Evolutionary conservation across 2,797 vertebrate species (phyloP).

Genomic region (Botia kubotai): DNA sequence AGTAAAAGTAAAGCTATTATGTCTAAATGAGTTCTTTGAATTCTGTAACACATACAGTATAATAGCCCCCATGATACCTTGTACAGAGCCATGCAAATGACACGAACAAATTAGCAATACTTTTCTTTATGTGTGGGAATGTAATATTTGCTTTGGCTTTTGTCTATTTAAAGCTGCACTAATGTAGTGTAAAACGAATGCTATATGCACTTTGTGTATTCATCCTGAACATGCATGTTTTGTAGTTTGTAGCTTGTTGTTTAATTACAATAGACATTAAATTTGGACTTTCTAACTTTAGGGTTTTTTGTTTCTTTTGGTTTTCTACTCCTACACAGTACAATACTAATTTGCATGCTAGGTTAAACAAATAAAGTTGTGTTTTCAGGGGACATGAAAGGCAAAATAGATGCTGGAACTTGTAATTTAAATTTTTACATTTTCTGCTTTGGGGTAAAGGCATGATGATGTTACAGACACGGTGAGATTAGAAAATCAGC

Average conservation of each 20-base stretch:
- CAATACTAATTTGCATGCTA: constrained; percentile 10
- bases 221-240: neutral
- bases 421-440: neutral
- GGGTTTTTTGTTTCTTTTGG: neutral
- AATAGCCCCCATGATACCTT: constrained; percentile 50
- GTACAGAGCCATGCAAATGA: constrained; percentile 11
- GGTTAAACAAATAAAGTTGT: neutral
- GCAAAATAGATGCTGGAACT: neutral
- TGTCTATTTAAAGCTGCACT: neutral
- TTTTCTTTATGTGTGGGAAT: neutral
- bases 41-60: constrained; percentile 21
- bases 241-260: neutral
- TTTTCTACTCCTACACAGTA: neutral
- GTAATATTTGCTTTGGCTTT: neutral
- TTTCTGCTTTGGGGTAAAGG: neutral
- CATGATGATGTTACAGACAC: neutral
- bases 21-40: neutral
- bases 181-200: neutral
- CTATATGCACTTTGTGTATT: neutral
- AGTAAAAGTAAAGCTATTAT: neutral
- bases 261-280: neutral
- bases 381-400: neutral
- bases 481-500: too few relatives aligned
- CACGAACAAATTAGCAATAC: neutral
- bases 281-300: neutral